Evolutionary conservation across 2,888 invertebrate genomes (phyloP), one percentile per base, ranked within the genome.

Genomic region (Drosophila nigricruria): DNA sequence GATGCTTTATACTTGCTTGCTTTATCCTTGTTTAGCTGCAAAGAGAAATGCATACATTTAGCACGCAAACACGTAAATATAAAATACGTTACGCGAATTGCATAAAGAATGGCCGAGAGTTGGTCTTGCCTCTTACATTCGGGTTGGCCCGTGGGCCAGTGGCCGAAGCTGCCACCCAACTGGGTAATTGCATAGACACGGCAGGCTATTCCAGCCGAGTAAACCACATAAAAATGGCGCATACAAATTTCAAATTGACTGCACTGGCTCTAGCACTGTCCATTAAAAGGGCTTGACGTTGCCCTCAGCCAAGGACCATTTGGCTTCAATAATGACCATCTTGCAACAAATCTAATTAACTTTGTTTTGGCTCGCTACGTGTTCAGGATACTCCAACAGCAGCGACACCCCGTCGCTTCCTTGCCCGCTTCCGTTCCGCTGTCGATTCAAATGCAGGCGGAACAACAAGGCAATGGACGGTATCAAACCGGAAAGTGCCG

Each of bases 311-410:
- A 58, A 65, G 49, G 20, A 67, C 57, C 75, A 69, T 72, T 78
- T 78, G 65, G 79, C 43, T 66, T 45, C 74, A 69, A 82, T 84
- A 88, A 85, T 88, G 88, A 74, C 73, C 85, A 81, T 82, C 87
- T 86, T 83, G 84, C 79, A 73, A 54, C 87, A 88, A 88, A 88
- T 88, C 88, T 86, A 88, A 86, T 86, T 86, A 88, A 86, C 88
- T 88, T 80, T 84, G 79, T 88, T 84, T 85, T 69, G 82, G 79
- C 73, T 70, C 45, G 82, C 73, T 84, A 84, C 84, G 84, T 84
- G 84, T 73, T 67, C 66, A 54, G 70, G 67, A 47, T 70, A 77
- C 80, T 53, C 53, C 69, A 73, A 38, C 61, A 70, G 56, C 59
- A 52, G 53, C 16, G 9, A 16, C 42, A 16, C 5, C 25, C 27